These are phyloP conservation scores for Spinibarbus caldwelli DNA, from an alignment of 2,797 vertebrate genomes.

Conservation along the genomic window DNA sequence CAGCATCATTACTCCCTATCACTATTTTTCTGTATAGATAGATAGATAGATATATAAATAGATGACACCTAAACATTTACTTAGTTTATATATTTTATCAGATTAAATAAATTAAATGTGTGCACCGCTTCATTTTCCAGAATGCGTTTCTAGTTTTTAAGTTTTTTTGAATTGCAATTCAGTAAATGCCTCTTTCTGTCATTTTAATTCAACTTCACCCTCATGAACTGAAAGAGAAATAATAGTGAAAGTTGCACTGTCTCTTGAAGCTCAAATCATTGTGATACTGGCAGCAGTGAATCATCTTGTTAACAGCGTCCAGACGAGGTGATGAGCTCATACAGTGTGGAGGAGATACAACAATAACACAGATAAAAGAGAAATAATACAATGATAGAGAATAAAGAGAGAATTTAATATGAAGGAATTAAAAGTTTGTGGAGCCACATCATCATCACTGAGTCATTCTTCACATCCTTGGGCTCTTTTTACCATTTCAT, in stretches of 20 bases:
- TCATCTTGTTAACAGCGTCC: neutral
- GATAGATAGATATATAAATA: no score
- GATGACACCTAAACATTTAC: no score
- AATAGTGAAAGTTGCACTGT: neutral
- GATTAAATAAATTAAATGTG: no score
- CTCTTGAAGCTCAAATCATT: neutral
- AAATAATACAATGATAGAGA: neutral
- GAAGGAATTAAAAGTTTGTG: neutral
- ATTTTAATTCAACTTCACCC: neutral
- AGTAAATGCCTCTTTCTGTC: neutral
- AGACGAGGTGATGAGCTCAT: neutral
- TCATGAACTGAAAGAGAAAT: neutral
- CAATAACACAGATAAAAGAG: neutral
- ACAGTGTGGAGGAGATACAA: neutral
- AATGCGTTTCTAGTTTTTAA: no score
- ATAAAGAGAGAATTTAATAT: neutral
- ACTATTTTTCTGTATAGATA: no score
- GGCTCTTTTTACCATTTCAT: neutral
- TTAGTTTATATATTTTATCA: no score
- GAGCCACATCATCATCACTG: neutral
- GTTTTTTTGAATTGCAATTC: neutral
- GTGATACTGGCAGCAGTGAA: neutral
- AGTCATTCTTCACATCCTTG: neutral
- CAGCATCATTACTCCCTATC: no score
- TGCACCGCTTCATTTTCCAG: no score